Conservation (phyloP, 1,140 invertebrate genomes). For the Patella vulgata region DNA sequence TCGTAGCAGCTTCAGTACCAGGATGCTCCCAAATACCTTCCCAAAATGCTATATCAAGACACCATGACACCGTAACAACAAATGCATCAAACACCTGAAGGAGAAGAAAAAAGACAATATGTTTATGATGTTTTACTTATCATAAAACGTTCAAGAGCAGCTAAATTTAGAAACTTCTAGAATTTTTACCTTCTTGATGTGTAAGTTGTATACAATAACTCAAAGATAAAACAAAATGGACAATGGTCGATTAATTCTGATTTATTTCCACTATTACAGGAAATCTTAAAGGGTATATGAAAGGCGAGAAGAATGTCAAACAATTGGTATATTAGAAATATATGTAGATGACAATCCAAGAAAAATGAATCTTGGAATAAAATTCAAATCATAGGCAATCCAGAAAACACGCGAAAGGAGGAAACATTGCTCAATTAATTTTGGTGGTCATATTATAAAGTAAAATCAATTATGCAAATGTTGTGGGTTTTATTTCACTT, state of each 20-base stretch:
- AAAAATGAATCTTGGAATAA: no score
- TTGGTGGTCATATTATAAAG: no score
- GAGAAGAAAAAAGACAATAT: slow-evolving; percentile 7
- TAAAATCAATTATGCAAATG: no score
- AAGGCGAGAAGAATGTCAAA: no score
- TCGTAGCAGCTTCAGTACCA: slow-evolving; percentile 54
- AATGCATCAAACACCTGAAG: slow-evolving; percentile 56
- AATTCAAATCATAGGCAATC: no score
- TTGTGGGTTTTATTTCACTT: no score
- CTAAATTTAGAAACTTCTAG: not conserved
- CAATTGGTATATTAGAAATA: no score
- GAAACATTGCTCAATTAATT: no score
- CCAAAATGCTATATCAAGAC: slow-evolving; percentile 56
- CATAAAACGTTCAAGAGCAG: not conserved
- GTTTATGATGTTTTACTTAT: not conserved
- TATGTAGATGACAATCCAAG: no score
- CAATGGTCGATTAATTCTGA: not conserved
- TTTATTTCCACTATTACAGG: no score
- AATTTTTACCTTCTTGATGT: not conserved
- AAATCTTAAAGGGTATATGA: no score
- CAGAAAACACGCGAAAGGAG: no score
- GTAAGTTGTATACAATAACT: not conserved
- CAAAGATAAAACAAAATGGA: not conserved
- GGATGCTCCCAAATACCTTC: slow-evolving; percentile 59
- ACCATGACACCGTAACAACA: slow-evolving; percentile 55